Evolutionary conservation across 2,797 vertebrate species (phyloP).

Genomic region (Lagodon rhomboides): DNA sequence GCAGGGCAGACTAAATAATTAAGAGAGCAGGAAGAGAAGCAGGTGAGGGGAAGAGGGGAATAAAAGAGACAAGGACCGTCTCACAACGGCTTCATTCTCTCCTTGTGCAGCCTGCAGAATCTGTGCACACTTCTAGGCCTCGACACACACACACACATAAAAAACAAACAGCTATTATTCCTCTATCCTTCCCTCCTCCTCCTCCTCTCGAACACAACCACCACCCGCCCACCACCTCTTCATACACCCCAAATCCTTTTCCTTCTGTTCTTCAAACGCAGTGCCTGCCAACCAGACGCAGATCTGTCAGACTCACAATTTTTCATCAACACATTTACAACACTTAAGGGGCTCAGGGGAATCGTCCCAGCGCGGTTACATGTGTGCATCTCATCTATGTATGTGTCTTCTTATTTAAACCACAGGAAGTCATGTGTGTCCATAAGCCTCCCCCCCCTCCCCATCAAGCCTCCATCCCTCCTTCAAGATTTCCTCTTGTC

Average conservation of each 20-base stretch:
- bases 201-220: conserved; percentile 45
- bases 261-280: conserved; percentile 58
- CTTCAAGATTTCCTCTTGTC: conserved; percentile 25
- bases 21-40: conserved; percentile 70
- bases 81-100: conserved; percentile 42
- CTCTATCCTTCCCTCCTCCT: conserved; percentile 35
- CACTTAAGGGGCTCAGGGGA: conserved; percentile 12
- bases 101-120: conserved; percentile 32
- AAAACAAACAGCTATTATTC: conserved; percentile 53
- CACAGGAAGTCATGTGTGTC: conserved; percentile 6
- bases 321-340: conserved; percentile 40
- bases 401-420: conserved; percentile 27
- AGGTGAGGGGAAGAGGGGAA: conserved; percentile 68
- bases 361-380: conserved; percentile 8
- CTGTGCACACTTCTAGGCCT: conserved; percentile 26
- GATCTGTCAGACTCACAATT: conserved; percentile 42
- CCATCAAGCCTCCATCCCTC: conserved; percentile 12
- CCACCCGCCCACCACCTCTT: conserved; percentile 46
- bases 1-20: conserved; percentile 81
- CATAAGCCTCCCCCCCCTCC: conserved; percentile 17
- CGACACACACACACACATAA: conserved; percentile 2
- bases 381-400: conserved; percentile 22
- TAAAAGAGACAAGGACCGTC: conserved; percentile 55
- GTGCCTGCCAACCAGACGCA: conserved; percentile 36
- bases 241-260: conserved; percentile 40